Evolutionary conservation across 2,113 vertebrate genomes (phyloP).

Genomic region (Neofelis nebulosa): DNA sequence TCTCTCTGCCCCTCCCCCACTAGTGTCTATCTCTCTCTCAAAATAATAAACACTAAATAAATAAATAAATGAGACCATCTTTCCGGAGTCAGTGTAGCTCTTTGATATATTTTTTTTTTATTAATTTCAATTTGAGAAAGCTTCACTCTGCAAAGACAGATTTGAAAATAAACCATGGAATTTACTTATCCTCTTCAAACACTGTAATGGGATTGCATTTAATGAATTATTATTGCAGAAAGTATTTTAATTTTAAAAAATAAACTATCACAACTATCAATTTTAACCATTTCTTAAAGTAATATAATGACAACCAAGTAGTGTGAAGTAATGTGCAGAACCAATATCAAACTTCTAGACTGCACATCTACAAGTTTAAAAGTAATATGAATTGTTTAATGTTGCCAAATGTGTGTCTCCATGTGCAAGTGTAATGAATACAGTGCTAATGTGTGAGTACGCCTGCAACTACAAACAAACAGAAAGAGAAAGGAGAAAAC

Average conservation of each 20-base stretch:
- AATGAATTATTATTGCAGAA: neutral
- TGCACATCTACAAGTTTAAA: neutral
- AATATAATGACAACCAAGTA: neutral
- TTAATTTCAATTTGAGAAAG: neutral
- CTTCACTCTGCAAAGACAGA: neutral
- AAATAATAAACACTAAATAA: too few relatives aligned
- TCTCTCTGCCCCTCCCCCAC: too few relatives aligned
- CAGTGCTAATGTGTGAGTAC: neutral
- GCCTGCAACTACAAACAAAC: neutral
- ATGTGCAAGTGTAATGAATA: neutral
- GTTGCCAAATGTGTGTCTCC: neutral
- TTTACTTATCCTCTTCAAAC: neutral
- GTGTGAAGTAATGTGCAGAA: neutral
- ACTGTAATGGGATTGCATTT: neutral
- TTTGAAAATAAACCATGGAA: neutral
- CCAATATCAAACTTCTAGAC: neutral
- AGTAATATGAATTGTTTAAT: neutral
- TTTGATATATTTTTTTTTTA: neutral
- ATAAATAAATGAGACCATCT: neutral
- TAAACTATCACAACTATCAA: neutral
- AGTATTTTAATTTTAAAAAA: neutral
- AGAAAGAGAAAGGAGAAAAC: neutral
- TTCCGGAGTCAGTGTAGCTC: neutral
- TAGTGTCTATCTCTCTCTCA: too few relatives aligned
- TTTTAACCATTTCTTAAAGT: neutral